Base-by-base conservation (phyloP, 1,140 invertebrate genomes). In the Trichoplusia ni region DNA sequence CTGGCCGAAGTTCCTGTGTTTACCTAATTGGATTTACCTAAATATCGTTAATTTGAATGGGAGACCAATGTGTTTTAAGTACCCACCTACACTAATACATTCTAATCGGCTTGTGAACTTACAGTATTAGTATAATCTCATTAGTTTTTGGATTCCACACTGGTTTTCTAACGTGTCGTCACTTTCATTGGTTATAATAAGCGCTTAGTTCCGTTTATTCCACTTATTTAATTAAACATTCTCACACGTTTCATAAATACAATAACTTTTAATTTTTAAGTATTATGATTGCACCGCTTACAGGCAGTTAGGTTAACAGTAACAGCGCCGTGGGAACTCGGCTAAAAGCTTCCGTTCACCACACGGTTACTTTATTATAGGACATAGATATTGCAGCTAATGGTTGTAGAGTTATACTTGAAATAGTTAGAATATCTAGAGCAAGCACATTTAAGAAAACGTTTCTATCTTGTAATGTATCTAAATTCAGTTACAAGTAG, bases 171-270 rank as follows among this genome's bases (percentile, higher is more conserved):
- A 61, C 54, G 44, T 77, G 75, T 75, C 75, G 72, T 82, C 71
- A 81, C 81, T 86, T 86, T 84, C 80, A 73, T 81, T 75, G 53
- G 56, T 69, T 71, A 68, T 71, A 75, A 73, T 70, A 61, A 71
- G 56, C 53, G 59, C 61, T 79, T 65, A 73, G 76, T 75, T 84
- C 76, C 78, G 79, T 84, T 82, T 81, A 81, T 78, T 69, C 81
- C 80, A 84, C 71, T 88, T 90, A 87, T 85, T 84, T 89, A 87
- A 90, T 90, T 90, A 90, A 85, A 89, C 82, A 89, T 89, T 90
- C 87, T 83, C 87, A 90, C 84, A 84, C 77, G 73, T 82, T 85
- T 84, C 82, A 74, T 86, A 79, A 77, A 85, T 42, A 90, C 82
- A 90, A 87, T 87, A 89, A 89, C 79, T 86, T 83, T 87, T 86